Evolutionary conservation across 2,113 vertebrate species (phyloP), one percentile per base, ranked within the genome.

Genomic region (Ophiodon elongatus): DNA sequence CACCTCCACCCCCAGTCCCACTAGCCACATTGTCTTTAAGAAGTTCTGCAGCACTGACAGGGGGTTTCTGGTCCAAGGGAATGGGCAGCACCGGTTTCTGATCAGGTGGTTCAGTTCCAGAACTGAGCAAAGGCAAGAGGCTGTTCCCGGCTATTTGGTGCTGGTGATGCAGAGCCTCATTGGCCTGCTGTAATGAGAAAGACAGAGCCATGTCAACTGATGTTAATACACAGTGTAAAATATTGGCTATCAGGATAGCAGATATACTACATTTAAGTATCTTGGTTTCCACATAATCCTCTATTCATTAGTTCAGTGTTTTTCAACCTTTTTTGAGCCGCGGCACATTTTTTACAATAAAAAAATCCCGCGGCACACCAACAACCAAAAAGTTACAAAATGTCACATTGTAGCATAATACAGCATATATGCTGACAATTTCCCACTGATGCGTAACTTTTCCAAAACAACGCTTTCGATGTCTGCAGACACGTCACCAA

Each of bases 81-180:
- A 99, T 97, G 89, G 98, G 97, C 92, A 99, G 94, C 91, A 98
- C 96, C 29, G 98, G 98, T 94, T 98, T 99, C 95, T 98, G 97
- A 95, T 99, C 98, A 37, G 96, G 96, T 50, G 97, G 97, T 90
- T 99, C 98, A 41, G 96, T 95, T 73, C 95, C 96, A 90, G 98
- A 97, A 95, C 97, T 98, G 86, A 99, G 96, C 88, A 99, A 96
- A 73, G 98, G 98, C 92, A 99, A 95, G 83, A 99, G 96, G 92
- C 96, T 99, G 95, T 99, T 99, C 92, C 97, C 97, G 56, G 96
- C 96, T 93, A 97, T 96, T 91, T 99, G 97, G 92, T 99, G 98
- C 94, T 99, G 98, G 95, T 99, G 98, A 93, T 99, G 98, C 72
- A 98, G 96, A 83, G 97, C 97, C 96, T 99, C 98, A 21, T 98